These are phyloP conservation scores for Gymnothorax javanicus DNA, from an alignment of 2,797 vertebrate species.

Conservation along the genomic window DNA sequence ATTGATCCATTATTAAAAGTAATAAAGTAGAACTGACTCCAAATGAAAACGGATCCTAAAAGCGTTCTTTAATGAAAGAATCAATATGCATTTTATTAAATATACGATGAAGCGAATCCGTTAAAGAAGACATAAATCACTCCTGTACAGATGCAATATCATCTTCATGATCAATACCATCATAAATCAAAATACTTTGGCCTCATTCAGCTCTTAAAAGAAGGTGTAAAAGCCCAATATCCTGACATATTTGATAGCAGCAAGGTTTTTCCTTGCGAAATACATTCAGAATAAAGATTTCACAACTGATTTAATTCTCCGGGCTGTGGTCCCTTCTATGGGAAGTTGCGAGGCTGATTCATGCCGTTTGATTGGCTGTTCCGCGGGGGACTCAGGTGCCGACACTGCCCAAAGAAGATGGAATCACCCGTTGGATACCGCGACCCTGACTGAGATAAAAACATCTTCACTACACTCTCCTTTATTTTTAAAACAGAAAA, in stretches of 20 bases:
- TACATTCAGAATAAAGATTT: neutral
- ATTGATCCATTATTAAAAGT: neutral
- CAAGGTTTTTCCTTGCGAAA: neutral
- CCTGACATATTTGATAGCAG: neutral
- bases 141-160: neutral
- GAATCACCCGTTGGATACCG: conserved; percentile 40
- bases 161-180: neutral
- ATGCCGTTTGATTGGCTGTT: conserved; percentile 47
- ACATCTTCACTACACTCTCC: neutral
- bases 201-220: neutral
- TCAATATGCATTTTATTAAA: neutral
- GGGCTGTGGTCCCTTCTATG: conserved; percentile 6
- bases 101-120: neutral
- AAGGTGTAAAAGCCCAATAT: neutral
- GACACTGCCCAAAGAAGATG: conserved; percentile 38
- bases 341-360: conserved; percentile 24
- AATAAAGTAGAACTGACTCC: neutral
- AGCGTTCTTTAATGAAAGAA: neutral
- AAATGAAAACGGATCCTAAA: neutral
- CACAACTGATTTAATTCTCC: conserved; percentile 22
- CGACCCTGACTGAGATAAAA: conserved; percentile 27
- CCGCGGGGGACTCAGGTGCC: conserved; percentile 59
- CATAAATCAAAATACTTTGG: neutral
- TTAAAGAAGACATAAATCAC: neutral
- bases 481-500: neutral